Percentiles rank a stretch among this genome's conserved stretches.
These are phyloP conservation scores for Tiliacea citrago DNA, from an alignment of 2,888 invertebrate species.

Conservation along the genomic window DNA sequence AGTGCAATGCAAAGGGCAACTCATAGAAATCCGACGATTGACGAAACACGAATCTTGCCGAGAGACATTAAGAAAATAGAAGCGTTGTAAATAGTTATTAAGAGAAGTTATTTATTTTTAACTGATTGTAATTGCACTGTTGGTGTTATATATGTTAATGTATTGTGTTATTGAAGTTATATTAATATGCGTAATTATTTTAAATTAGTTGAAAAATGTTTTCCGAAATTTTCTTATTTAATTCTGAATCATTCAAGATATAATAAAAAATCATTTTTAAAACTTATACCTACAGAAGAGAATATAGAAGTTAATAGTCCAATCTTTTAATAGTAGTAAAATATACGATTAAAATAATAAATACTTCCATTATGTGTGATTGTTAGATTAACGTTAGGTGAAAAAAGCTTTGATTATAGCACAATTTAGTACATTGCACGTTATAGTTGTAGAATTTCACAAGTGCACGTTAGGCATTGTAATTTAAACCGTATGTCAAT, in stretches of 20 bases:
- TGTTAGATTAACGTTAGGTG: slow-evolving; percentile 23
- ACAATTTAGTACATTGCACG: slow-evolving; percentile 47
- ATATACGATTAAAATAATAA: slow-evolving; percentile 19
- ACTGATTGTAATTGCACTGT: not conserved
- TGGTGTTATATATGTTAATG: not conserved
- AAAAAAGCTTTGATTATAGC: slow-evolving; percentile 24
- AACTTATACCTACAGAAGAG: too few relatives aligned
- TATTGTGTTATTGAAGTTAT: not conserved
- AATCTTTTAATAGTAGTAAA: slow-evolving; percentile 25
- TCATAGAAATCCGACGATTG: too few relatives aligned
- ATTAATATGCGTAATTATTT: not conserved
- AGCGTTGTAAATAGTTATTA: not conserved
- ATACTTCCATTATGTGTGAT: slow-evolving; percentile 55
- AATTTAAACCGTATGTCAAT: slow-evolving; percentile 23
- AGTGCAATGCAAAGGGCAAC: too few relatives aligned
- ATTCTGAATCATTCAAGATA: slow-evolving; percentile 2
- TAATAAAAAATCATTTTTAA: not conserved
- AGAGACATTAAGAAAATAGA: too few relatives aligned
- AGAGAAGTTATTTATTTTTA: not conserved
- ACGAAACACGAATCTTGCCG: too few relatives aligned
- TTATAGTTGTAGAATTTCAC: not conserved
- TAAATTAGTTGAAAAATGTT: not conserved
- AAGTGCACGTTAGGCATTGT: not conserved
- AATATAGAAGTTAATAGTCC: not conserved
- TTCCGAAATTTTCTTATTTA: not conserved